Conservation (phyloP, 1,140 invertebrate species). For the Eciton burchellii region DNA sequence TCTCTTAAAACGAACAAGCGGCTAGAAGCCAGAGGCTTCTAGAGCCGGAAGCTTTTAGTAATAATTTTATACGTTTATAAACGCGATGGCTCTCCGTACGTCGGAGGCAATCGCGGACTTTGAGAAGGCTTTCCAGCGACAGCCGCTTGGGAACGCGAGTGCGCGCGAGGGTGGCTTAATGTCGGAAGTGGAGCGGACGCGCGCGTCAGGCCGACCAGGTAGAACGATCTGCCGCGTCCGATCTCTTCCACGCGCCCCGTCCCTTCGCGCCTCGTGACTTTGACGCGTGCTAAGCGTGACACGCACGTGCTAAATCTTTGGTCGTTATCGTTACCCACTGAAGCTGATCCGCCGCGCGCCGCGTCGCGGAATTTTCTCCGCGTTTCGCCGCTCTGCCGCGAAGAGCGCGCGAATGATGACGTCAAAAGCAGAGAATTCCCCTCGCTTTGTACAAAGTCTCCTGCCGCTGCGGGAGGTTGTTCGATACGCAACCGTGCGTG, state of each 20-base stretch:
- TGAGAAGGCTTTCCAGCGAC: slow-evolving; percentile 25
- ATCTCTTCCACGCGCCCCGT: slow-evolving; percentile 74
- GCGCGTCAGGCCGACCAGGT: slow-evolving; percentile 72
- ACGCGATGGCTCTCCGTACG: too few species aligned
- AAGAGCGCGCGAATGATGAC: neutral
- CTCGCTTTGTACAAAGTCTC: neutral
- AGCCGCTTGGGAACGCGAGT: neutral
- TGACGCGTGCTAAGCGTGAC: slow-evolving; percentile 80
- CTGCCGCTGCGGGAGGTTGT: too few species aligned
- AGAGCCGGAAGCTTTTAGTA: too few species aligned
- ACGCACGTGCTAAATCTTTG: slow-evolving; percentile 76
- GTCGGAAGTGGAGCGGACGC: slow-evolving; percentile 83
- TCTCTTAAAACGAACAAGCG: too few species aligned
- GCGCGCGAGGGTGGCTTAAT: slow-evolving; percentile 77
- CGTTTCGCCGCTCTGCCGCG: too few species aligned
- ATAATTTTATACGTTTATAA: neutral
- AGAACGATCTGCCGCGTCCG: slow-evolving; percentile 77
- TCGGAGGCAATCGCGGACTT: neutral
- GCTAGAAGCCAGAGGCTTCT: too few species aligned
- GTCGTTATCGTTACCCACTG: slow-evolving; percentile 34
- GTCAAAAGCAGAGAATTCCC: neutral
- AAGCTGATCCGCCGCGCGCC: slow-evolving; percentile 11
- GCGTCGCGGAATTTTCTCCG: slow-evolving; percentile 17
- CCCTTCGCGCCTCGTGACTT: slow-evolving; percentile 81
- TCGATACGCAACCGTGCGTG: neutral